These are phyloP conservation scores for Haliaeetus leucogaster DNA, from an alignment of 2,113 vertebrate genomes.

Conservation along the genomic window DNA sequence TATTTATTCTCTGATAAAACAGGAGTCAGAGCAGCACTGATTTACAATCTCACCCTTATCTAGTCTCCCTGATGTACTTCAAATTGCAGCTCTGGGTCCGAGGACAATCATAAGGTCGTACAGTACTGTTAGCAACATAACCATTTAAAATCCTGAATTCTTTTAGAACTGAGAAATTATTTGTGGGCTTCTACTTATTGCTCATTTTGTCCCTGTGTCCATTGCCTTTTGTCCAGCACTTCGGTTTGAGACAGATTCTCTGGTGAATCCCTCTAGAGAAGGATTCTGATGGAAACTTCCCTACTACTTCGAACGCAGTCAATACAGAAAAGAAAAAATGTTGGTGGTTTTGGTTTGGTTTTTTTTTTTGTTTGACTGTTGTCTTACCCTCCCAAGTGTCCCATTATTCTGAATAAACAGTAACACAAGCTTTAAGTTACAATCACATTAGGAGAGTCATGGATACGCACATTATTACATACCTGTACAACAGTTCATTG, in stretches of 20 bases:
- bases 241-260: neutral
- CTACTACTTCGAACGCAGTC: neutral
- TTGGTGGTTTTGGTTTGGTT: fast-evolving
- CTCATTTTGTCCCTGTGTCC: neutral
- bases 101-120: neutral
- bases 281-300: neutral
- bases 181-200: neutral
- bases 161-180: neutral
- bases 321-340: neutral
- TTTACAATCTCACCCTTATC: neutral
- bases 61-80: fast-evolving
- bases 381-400: neutral
- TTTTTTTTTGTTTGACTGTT: neutral
- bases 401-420: neutral
- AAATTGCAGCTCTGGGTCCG: neutral
- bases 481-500: neutral
- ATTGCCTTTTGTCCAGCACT: neutral
- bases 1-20: neutral
- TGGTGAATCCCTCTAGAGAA: neutral
- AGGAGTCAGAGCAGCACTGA: neutral
- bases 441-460: neutral
- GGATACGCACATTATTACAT: neutral
- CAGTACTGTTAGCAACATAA: neutral
- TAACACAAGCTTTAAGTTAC: neutral
- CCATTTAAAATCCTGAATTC: neutral